Evolutionary conservation across 23 tunicate genomes (phyloP).

Genomic region (Trididemnum miniatum): DNA sequence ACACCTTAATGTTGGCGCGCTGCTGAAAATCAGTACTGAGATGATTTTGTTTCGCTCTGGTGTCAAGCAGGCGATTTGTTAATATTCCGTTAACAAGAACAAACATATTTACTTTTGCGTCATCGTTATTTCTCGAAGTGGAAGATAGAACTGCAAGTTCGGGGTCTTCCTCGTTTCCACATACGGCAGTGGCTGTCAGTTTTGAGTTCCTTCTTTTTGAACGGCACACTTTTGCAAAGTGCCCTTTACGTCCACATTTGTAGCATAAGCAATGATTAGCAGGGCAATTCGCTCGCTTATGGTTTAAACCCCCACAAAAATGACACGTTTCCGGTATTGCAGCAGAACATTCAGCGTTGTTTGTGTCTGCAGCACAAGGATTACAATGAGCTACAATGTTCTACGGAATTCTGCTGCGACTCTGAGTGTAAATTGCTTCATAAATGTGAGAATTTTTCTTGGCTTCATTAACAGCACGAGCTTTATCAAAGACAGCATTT

Average conservation of each 20-base stretch:
- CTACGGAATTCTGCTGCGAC: neutral
- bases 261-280: constrained; percentile 5
- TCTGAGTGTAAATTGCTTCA: neutral
- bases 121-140: neutral
- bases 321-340: neutral
- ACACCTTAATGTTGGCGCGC: neutral
- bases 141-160: no score
- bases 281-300: neutral
- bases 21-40: neutral
- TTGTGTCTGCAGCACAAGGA: neutral
- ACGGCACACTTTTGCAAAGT: neutral
- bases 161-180: no score
- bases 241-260: neutral
- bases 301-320: neutral
- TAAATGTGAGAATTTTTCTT: neutral
- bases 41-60: neutral
- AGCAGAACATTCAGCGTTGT: neutral
- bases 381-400: neutral
- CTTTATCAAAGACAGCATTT: constrained; percentile 13
- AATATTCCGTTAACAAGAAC: no score
- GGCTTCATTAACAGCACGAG: neutral
- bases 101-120: neutral
- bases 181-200: no score
- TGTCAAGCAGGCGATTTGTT: neutral
- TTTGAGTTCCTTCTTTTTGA: neutral